Evolutionary conservation across 2,888 invertebrate genomes (phyloP), one percentile per base, ranked within the genome.

Genomic region (Octonoba sinensis): DNA sequence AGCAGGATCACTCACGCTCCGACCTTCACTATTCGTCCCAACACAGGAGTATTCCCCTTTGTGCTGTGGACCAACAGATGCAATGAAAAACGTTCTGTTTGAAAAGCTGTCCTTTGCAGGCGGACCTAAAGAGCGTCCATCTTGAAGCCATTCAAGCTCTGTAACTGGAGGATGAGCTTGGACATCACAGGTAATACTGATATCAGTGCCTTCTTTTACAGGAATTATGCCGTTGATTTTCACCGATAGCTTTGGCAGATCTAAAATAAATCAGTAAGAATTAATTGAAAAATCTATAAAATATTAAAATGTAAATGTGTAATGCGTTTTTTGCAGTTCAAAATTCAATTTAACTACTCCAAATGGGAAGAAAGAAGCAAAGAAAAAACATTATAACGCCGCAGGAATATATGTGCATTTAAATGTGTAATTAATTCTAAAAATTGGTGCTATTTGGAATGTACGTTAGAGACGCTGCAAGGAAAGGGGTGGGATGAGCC

Each of bases 81-180:
- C 60, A 13, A 84, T 67, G n/a, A 64, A 8, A 16, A 84, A 62
- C 2, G 69, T 77, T 20, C 71, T 46, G 22, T 73, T 77, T 8
- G 47, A 65, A 22, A 83, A 74, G 46, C 59, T 60, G 3, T 69
- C 69, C 3, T 67, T 67, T 1, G 82, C 67, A 3, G 84, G 78
- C 3, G 74, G 67, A 15, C 78, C 76, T 27, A 86, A 36, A 15
- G 82, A 75, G 8, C 78, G 73, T 15, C 81, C 85, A 56, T 86
- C 83, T 54, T 74, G 78, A 11, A 81, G 60, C 86, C 86, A 86
- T 15, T 79, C 79, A n/a, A 86, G 72, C 49, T 85, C 85, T 59
- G 81, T 76, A 22, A 85, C 70, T 15, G 83, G 79, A 20, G 85
- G 85, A 75, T 85, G 86, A 11, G 86, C 79, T 11, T 82, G 84